Base-by-base conservation (phyloP, 2,797 vertebrate genomes). In the Mycteria americana region DNA sequence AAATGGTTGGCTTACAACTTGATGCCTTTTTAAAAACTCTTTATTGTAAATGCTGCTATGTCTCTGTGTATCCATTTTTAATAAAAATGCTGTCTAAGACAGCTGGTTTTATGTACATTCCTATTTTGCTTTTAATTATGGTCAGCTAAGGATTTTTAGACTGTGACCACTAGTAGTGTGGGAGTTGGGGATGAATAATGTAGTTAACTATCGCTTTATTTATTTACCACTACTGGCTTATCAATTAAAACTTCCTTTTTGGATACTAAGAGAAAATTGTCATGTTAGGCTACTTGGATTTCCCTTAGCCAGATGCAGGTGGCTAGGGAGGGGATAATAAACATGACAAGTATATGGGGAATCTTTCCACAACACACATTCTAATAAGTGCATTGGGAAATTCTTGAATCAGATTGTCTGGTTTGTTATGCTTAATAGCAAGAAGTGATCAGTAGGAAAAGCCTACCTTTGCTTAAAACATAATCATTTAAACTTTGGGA, bases 21-120 rank as follows among this genome's bases (percentile, higher is more conserved):
- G 97, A 97, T 95, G 97, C 98, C 94, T 97, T 98, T 98, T 97
- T 70, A 94, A 96, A 97, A 98, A 96, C 95, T 94, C 54, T 96
- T 97, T 98, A 98, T 65, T 98, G 91, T 98, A 98, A 97, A 98
- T 99, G 99, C 99, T 99, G 99, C 99, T 99, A 99, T 95, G 95
- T 98, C 96, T 98, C 59, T 97, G 92, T 98, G 59, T 98, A 98
- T 97, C 92, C 92, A 97, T 98, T 98, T 98, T 98, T 98, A 98
- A 99, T 99, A 99, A 99, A 99, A 98, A 97, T 96, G 67, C 97
- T 98, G 98, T 98, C 98, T 96, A 95, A 95, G 98, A 98, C 98
- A 98, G 97, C 96, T 96, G 91, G 89, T 93, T 97, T 96, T 97
- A 97, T 93, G 79, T 93, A 96, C 85, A 88, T 91, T 91, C 70